These are phyloP conservation scores for Apamea anceps DNA, from an alignment of 2,888 invertebrate species.

Conservation along the genomic window DNA sequence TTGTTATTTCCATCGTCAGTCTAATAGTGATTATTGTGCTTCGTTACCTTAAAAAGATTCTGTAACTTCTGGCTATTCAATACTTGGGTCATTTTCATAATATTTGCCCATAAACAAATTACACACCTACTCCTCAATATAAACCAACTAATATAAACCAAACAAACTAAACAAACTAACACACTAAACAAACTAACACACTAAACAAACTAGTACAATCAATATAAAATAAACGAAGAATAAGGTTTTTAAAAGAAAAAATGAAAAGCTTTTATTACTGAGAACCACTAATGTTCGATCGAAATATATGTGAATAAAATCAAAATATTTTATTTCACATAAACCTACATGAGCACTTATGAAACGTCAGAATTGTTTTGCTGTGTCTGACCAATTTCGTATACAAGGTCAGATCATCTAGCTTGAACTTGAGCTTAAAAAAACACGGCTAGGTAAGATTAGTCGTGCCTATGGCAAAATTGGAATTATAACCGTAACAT, in stretches of 20 bases:
- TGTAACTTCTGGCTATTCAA: neutral
- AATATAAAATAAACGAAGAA: no score
- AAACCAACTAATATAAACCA: neutral
- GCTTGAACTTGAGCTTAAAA: slow-evolving; percentile 39
- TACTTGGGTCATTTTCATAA: neutral
- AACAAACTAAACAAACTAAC: no score
- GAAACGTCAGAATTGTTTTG: neutral
- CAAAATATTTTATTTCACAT: no score
- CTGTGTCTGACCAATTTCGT: neutral
- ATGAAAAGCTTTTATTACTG: no score
- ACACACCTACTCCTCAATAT: neutral
- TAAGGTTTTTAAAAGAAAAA: no score
- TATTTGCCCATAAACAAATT: neutral
- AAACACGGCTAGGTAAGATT: slow-evolving; percentile 35
- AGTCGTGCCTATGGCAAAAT: slow-evolving; percentile 51
- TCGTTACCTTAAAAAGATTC: neutral
- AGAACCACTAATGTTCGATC: no score
- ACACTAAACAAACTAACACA: no score
- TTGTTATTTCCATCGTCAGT: neutral
- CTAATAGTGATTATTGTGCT: neutral
- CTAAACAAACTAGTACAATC: no score
- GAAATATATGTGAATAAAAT: no score
- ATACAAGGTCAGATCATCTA: slow-evolving; percentile 40
- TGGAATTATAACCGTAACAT: slow-evolving; percentile 51
- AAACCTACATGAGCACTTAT: no score